phyloP scores from a whole-genome alignment of 2,113 vertebrate genomes.

The Micromys minutus region DNA sequence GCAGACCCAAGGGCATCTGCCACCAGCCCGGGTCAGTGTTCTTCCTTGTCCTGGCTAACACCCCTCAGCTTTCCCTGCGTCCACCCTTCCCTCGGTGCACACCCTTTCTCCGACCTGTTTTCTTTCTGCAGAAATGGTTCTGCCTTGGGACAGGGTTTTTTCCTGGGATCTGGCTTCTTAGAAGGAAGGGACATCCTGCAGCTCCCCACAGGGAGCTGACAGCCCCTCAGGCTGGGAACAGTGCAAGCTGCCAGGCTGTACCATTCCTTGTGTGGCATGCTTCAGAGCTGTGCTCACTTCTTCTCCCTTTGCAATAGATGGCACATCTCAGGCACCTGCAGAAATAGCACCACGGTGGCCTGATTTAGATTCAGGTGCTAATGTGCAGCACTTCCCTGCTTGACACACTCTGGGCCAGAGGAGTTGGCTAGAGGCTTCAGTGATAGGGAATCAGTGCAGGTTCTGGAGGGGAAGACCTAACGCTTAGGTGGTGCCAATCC shows the following conservation, averaged over 20 bases:
- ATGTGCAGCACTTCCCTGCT: background rate
- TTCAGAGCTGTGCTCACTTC: background rate
- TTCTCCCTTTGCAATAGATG: background rate
- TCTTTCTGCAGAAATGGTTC: background rate
- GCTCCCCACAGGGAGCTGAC: background rate
- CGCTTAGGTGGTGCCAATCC: too few species aligned
- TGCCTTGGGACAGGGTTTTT: background rate
- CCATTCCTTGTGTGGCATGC: background rate
- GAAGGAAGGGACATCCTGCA: accelerated
- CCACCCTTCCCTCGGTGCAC: too few species aligned
- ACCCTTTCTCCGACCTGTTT: background rate
- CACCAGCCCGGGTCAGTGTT: background rate
- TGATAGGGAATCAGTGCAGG: accelerated
- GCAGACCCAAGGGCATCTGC: background rate
- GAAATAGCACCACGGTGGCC: background rate
- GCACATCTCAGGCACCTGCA: background rate
- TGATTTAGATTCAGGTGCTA: slow-evolving; percentile 43
- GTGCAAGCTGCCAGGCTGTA: background rate
- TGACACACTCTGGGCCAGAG: background rate
- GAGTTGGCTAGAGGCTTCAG: background rate
- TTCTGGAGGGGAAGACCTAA: background rate
- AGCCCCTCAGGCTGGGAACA: background rate
- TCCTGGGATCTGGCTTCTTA: background rate
- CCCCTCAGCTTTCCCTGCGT: accelerated
- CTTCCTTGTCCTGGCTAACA: background rate